Evolutionary conservation across 2,797 vertebrate genomes (phyloP).

Genomic region (Chaunax sp.): DNA sequence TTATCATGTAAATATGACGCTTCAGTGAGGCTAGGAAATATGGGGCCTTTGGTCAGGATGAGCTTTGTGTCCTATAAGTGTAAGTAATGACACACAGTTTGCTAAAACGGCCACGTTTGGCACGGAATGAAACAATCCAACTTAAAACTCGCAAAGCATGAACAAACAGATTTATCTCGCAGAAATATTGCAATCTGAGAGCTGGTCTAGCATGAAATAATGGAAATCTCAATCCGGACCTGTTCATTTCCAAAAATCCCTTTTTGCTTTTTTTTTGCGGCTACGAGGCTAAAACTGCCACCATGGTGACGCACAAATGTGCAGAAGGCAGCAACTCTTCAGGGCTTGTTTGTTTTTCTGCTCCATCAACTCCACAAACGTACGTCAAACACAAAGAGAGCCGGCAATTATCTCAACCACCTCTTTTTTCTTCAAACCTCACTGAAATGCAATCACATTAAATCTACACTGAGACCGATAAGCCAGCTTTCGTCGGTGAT

Average conservation of each 20-base stretch:
- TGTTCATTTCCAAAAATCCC: conserved; percentile 58
- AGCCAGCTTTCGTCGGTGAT: conserved; percentile 26
- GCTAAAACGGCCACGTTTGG: conserved; percentile 63
- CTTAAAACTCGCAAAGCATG: conserved; percentile 63
- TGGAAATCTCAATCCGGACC: conserved; percentile 70
- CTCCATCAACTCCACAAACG: conserved; percentile 54
- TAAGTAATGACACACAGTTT: conserved; percentile 71
- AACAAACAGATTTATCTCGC: conserved; percentile 72
- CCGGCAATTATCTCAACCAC: conserved; percentile 36
- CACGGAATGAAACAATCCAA: conserved; percentile 60
- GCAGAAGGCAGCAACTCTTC: conserved; percentile 36
- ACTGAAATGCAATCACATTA: conserved; percentile 19
- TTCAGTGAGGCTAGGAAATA: conserved; percentile 55
- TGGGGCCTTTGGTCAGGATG: conserved; percentile 63
- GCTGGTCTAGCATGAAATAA: conserved; percentile 75
- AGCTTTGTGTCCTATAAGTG: conserved; percentile 69
- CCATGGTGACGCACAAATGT: conserved; percentile 38
- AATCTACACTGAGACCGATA: conserved; percentile 39
- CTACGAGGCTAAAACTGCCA: conserved; percentile 60
- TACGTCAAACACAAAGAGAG: conserved; percentile 43
- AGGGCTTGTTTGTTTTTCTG: conserved; percentile 63
- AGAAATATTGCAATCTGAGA: conserved; percentile 69
- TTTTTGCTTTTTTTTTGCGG: conserved; percentile 60
- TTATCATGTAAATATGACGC: conserved; percentile 73
- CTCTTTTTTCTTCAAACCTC: conserved; percentile 5